These are phyloP conservation scores for Sarcoramphus papa DNA, from an alignment of 2,797 vertebrate genomes.

Conservation along the genomic window DNA sequence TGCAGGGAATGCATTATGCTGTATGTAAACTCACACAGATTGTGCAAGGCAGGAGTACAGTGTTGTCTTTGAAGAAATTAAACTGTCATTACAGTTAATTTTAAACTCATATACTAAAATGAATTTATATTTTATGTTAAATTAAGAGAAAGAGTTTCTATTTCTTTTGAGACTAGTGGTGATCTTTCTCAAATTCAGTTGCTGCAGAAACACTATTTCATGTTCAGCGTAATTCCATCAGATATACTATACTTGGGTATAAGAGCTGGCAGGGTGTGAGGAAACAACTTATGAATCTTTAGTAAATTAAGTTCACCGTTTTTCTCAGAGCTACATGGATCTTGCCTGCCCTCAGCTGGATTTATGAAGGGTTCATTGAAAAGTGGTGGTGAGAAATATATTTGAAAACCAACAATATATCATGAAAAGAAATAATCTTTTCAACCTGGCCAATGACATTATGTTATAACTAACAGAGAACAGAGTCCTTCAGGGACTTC, in stretches of 20 bases:
- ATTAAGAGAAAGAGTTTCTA: not conserved
- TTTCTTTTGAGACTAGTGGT: slow-evolving; percentile 14
- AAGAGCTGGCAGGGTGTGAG: not conserved
- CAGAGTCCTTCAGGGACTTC: not conserved
- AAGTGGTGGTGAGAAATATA: not conserved
- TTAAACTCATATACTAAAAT: not conserved
- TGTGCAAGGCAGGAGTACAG: not conserved
- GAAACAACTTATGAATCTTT: slow-evolving; percentile 40
- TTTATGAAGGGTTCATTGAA: slow-evolving; percentile 37
- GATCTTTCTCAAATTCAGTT: not conserved
- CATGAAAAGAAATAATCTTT: not conserved
- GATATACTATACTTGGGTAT: not conserved
- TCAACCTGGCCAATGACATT: not conserved
- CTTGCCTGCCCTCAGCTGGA: slow-evolving; percentile 71
- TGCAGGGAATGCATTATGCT: not conserved
- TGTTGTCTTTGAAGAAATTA: slow-evolving; percentile 14
- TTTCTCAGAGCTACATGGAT: slow-evolving; percentile 35
- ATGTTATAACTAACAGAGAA: not conserved
- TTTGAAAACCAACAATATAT: not conserved
- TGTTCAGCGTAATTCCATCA: not conserved
- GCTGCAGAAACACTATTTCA: not conserved
- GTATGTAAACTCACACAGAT: not conserved
- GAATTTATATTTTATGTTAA: not conserved
- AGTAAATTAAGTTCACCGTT: not conserved
- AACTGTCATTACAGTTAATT: not conserved